Percentiles rank a stretch among this genome's conserved stretches.
Conservation (phyloP, 2,888 invertebrate species). For the Acronicta psi region DNA sequence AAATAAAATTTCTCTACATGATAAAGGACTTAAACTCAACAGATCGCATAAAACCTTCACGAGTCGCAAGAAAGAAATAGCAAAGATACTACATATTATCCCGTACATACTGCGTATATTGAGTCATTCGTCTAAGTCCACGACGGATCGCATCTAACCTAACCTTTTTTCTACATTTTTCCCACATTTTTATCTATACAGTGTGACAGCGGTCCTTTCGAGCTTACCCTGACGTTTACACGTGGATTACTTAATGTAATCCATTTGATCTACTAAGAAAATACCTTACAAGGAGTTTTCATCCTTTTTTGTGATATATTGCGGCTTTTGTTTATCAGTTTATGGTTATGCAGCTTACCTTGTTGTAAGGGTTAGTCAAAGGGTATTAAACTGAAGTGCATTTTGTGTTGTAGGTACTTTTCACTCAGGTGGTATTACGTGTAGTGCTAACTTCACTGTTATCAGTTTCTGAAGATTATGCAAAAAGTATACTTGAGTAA, state of each 20-base stretch:
- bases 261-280: conserved; percentile 43
- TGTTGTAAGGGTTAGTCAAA: too few relatives aligned
- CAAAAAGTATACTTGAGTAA: too few relatives aligned
- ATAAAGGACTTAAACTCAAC: conserved; percentile 22
- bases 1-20: conserved; percentile 18
- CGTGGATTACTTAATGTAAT: conserved; percentile 48
- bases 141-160: conserved; percentile 36
- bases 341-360: not conserved
- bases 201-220: conserved; percentile 42
- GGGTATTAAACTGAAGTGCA: too few relatives aligned
- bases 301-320: conserved; percentile 14
- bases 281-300: conserved; percentile 21
- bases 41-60: conserved; percentile 29
- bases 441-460: too few relatives aligned
- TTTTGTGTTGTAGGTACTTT: too few relatives aligned
- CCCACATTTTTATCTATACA: conserved; percentile 44
- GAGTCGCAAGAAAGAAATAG: conserved; percentile 17
- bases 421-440: too few relatives aligned
- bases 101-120: conserved; percentile 41
- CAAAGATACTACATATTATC: conserved; percentile 15
- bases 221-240: conserved; percentile 33
- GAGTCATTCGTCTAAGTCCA: conserved; percentile 32
- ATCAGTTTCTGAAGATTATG: too few relatives aligned
- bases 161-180: conserved; percentile 33
- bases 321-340: conserved; percentile 6